A percentile compares a stretch with the other conserved stretches of the same genome.
Evolutionary conservation across 2,888 invertebrate genomes (phyloP).

Genomic region (Rhagonycha lutea): DNA sequence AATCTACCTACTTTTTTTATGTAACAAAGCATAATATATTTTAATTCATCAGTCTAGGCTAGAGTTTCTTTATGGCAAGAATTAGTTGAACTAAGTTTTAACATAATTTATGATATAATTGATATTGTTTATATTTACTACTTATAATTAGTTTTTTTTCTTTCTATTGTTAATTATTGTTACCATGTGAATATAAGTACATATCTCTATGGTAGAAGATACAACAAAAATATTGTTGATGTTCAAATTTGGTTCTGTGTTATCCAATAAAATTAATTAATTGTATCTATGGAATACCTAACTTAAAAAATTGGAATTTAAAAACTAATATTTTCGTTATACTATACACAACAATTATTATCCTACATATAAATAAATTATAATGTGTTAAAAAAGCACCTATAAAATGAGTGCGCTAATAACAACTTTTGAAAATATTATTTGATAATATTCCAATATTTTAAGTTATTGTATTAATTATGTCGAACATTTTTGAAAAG

Average conservation of each 20-base stretch:
- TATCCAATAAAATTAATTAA: too few species aligned
- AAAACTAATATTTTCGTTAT: not conserved
- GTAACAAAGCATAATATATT: slow-evolving; percentile 47
- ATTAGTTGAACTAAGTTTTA: slow-evolving; percentile 47
- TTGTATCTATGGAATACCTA: not conserved
- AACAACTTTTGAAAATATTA: not conserved
- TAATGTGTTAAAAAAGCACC: not conserved
- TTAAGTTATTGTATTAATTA: not conserved
- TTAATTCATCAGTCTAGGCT: slow-evolving; percentile 52
- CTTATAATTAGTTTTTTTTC: slow-evolving; percentile 40
- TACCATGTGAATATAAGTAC: slow-evolving; percentile 22
- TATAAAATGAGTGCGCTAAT: not conserved
- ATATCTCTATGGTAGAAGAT: not conserved
- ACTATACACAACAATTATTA: not conserved
- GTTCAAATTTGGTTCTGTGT: too few species aligned
- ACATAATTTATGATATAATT: slow-evolving; percentile 45
- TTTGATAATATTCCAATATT: not conserved
- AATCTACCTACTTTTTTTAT: slow-evolving; percentile 39
- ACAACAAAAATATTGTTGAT: not conserved
- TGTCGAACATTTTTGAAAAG: not conserved
- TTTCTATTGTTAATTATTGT: slow-evolving; percentile 33
- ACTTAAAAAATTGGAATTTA: not conserved
- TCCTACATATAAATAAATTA: not conserved
- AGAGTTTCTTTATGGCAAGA: slow-evolving; percentile 55
- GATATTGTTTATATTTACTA: slow-evolving; percentile 45